Base-by-base conservation (phyloP, 1,140 invertebrate genomes). In the Zophobas atratus region DNA sequence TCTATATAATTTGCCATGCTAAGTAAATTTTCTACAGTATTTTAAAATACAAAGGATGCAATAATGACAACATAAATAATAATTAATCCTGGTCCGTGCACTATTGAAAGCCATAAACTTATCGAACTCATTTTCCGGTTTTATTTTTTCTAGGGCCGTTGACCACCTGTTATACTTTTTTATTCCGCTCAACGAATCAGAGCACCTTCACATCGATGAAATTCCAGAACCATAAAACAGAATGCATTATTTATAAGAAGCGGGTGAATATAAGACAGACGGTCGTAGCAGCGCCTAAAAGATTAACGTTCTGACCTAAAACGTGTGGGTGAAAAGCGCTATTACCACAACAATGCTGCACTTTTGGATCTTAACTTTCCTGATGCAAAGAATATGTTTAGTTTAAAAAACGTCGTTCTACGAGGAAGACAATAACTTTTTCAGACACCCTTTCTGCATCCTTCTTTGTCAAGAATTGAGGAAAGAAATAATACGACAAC, bases 181-280 rank as follows among this genome's bases (percentile, higher is more conserved):
- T 67, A 39, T 67, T 43, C 33, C 2, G 6, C 43, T 34, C n/a
- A 20, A 3, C 36, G 36, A 63, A 63, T 51, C 49, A 38, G 57
- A 39, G 39, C 38, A 67, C n/a, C 38, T 43, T 36, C 6, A 8
- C 39, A 67, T 67, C 39, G 60, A 67, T 67, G 39, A 67, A 67
- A 67, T 67, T 67, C 60, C 39, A 6, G n/a, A 32, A 32, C 36
- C 60, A 67, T 67, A 67, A 67, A 67, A 67, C 60, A 67, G 8
- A 39, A 67, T 67, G 60, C 60, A 67, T 67, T 67, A 67, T 67
- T 67, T 67, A 67, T 67, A 67, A 67, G 60, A 43, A 67, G 39
- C 39, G 60, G 60, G 60, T 67, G 60, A 67, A 67, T 67, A 67
- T 67, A 67, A 67, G 60, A 67, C 60, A 67, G 60, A 67, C 60